Percentiles rank a stretch among this genome's conserved stretches.
These are phyloP conservation scores for Coracopsis vasa DNA, from an alignment of 2,113 vertebrate genomes.

Conservation along the genomic window DNA sequence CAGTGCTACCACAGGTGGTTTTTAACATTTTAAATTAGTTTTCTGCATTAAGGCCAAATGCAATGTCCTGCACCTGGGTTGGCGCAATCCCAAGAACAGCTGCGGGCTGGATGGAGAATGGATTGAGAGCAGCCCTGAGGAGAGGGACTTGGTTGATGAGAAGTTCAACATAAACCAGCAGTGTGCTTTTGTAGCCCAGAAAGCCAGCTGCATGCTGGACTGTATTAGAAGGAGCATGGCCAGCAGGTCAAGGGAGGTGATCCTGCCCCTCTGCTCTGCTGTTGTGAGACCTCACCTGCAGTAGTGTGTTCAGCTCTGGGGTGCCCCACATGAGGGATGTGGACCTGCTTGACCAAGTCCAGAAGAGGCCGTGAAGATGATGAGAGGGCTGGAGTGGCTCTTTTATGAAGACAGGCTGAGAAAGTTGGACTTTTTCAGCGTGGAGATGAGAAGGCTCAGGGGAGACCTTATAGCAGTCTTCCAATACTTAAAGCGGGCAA, in stretches of 20 bases:
- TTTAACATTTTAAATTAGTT: neutral
- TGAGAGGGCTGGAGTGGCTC: neutral
- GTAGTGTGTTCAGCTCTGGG: neutral
- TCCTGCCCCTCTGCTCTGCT: neutral
- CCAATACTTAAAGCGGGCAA: neutral
- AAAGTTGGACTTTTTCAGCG: neutral
- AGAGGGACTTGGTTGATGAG: neutral
- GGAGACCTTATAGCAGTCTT: neutral
- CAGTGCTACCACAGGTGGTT: neutral
- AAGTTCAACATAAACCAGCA: neutral
- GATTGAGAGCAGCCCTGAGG: neutral
- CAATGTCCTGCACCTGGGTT: neutral
- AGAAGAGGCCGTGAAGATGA: neutral
- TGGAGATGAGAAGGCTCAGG: neutral
- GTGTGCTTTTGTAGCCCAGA: neutral
- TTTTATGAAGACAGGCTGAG: neutral
- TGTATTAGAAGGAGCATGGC: neutral
- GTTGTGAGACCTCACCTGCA: neutral
- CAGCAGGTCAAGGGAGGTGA: neutral
- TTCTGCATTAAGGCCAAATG: neutral
- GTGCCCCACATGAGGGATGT: neutral
- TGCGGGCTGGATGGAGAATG: neutral
- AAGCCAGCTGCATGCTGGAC: neutral
- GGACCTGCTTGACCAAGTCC: neutral
- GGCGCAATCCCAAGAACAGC: neutral